Percentiles rank a stretch among this genome's conserved stretches.
Evolutionary conservation across 2,888 invertebrate genomes (phyloP).

Genomic region (Parelbella ahira): DNA sequence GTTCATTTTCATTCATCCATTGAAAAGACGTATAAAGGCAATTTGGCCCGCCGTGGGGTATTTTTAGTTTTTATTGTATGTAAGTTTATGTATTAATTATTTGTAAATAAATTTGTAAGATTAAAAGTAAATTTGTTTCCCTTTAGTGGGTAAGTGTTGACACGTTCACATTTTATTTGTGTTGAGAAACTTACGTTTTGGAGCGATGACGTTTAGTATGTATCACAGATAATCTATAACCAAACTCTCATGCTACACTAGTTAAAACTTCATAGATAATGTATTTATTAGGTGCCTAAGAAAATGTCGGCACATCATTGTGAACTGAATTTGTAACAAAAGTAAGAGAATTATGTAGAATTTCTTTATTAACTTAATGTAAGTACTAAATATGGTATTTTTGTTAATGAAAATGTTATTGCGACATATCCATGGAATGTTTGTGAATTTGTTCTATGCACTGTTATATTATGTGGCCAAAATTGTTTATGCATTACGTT

Average conservation of each 20-base stretch:
- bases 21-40: conserved; percentile 13
- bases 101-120: conserved; percentile 55
- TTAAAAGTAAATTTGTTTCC: conserved; percentile 48
- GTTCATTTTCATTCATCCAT: conserved; percentile 1
- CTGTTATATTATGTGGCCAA: conserved; percentile 14
- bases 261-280: conserved; percentile 17
- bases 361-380: conserved; percentile 41
- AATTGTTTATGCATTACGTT: conserved; percentile 25
- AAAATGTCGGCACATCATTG: conserved; percentile 35
- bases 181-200: conserved; percentile 45
- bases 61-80: no score
- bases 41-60: no score
- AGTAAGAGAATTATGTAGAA: conserved; percentile 46
- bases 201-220: conserved; percentile 26
- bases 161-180: conserved; percentile 65
- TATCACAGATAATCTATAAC: no score
- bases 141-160: conserved; percentile 60
- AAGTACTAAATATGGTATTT: conserved; percentile 47
- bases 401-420: conserved; percentile 43
- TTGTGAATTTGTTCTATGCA: conserved; percentile 29
- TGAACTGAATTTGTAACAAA: conserved; percentile 46
- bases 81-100: conserved; percentile 27
- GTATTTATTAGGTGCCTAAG: conserved; percentile 49
- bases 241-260: conserved; percentile 17
- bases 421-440: conserved; percentile 48